phyloP scores from a whole-genome alignment of 2,113 vertebrate species.

The Telmatochromis brichardi region DNA sequence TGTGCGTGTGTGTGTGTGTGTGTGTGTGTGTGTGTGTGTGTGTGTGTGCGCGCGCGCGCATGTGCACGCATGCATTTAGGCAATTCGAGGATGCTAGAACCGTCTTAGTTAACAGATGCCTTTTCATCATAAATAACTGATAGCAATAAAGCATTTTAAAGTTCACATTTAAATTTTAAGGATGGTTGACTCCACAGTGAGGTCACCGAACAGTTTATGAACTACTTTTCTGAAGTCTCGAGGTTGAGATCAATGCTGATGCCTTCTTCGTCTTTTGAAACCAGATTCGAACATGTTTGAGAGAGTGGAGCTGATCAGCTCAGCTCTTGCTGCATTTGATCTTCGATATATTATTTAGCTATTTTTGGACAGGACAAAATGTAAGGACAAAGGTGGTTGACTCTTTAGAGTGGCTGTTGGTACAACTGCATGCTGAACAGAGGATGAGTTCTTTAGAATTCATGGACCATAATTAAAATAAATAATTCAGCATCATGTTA shows the following conservation, averaged over 20 bases:
- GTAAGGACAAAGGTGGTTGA: background rate
- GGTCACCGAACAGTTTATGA: background rate
- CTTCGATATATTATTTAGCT: background rate
- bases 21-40: background rate
- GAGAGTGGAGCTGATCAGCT: background rate
- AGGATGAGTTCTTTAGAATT: background rate
- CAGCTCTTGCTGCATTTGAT: background rate
- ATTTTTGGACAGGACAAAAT: background rate
- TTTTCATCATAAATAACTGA: background rate
- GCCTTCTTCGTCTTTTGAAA: background rate
- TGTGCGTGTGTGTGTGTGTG: background rate
- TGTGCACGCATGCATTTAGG: background rate
- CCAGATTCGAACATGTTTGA: background rate
- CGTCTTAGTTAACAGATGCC: background rate
- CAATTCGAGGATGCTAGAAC: background rate
- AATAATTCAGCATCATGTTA: background rate
- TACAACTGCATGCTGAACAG: background rate
- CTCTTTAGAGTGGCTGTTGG: background rate
- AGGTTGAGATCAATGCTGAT: background rate
- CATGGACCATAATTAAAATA: background rate
- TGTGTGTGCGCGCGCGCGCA: rapidly evolving
- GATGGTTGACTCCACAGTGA: background rate
- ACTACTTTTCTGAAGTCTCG: background rate
- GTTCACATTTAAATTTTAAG: background rate
- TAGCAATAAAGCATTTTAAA: background rate